Base-by-base conservation (phyloP, 2,888 invertebrate genomes). In the Dasypogon diadema region DNA sequence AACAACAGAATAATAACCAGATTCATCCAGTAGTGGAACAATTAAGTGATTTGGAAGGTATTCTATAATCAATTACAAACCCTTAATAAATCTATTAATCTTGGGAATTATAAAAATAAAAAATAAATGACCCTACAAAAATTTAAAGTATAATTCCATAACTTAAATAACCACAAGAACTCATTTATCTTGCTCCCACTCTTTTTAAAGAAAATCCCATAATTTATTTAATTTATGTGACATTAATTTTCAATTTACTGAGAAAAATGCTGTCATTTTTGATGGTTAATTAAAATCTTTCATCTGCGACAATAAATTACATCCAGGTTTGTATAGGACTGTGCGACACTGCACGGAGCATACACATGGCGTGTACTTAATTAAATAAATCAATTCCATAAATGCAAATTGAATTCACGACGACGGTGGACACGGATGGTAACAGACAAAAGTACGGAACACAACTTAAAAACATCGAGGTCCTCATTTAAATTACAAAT, bases 371-470 rank as follows among this genome's bases (percentile, higher is more conserved):
- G 34, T 74, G 48, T 60, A 58, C 60, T 74, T 74, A 74, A 74
- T 74, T 74, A 74, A 74, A 74, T 74, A 74, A 74, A 74, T 74
- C 74, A 74, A 74, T 74, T 74, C 60, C 60, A 74, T 74, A 74
- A 74, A 74, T 74, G 74, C 51, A 74, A 74, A 74, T 74, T 74
- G 60, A 74, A 74, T 74, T 74, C 48, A 74, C 74, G 74, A 58
- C 58, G 42, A n/a, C 21, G 26, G 60, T 60, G 74, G 60, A 60
- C 54, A 74, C 54, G 51, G 16, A 54, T 60, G 37, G 60, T 3
- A 37, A 51, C 56, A 74, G 34, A 74, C 51, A 60, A 48, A 60
- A 60, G 48, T 60, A 48, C 60, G 48, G 48, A 60, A 60, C 51
- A 58, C 12, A 74, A 74, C 30, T 30, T 60, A 60, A 60, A 74